A percentile compares a stretch with the other conserved stretches of the same genome.
Conservation (phyloP, 2,113 vertebrate species). For the Oplegnathus fasciatus region DNA sequence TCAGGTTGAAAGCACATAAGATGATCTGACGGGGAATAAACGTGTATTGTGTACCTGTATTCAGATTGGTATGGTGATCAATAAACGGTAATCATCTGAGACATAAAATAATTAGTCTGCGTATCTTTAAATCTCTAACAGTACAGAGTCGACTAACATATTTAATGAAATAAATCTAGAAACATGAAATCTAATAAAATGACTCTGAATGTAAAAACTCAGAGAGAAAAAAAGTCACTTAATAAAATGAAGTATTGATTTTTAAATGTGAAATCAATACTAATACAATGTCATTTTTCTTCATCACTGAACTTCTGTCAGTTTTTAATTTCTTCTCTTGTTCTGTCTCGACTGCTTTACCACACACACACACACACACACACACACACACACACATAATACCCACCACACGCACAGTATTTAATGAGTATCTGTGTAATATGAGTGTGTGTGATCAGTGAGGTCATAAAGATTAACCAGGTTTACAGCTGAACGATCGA, state of each 20-base stretch:
- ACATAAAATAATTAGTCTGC: neutral
- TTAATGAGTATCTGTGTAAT: neutral
- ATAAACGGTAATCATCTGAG: neutral
- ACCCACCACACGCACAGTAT: neutral
- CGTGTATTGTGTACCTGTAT: too few relatives aligned
- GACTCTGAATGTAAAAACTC: neutral
- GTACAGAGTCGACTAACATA: neutral
- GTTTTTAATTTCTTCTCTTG: slow-evolving; percentile 1
- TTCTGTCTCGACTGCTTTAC: neutral
- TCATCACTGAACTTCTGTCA: slow-evolving; percentile 3
- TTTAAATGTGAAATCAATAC: slow-evolving; percentile 43
- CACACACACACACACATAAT: slow-evolving; percentile 7
- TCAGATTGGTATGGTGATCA: neutral
- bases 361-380: neutral
- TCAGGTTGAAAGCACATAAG: too few relatives aligned
- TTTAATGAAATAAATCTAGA: slow-evolving; percentile 5
- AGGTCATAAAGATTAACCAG: neutral
- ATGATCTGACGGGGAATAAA: too few relatives aligned
- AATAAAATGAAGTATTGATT: slow-evolving; percentile 37
- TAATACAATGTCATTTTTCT: slow-evolving; percentile 12
- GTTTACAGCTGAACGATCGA: neutral
- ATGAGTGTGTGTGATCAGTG: neutral
- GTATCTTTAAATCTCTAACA: neutral
- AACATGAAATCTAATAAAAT: slow-evolving; percentile 8
- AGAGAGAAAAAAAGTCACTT: neutral